Evolutionary conservation across 2,888 invertebrate genomes (phyloP).

Genomic region (Cyclophora albipunctata): DNA sequence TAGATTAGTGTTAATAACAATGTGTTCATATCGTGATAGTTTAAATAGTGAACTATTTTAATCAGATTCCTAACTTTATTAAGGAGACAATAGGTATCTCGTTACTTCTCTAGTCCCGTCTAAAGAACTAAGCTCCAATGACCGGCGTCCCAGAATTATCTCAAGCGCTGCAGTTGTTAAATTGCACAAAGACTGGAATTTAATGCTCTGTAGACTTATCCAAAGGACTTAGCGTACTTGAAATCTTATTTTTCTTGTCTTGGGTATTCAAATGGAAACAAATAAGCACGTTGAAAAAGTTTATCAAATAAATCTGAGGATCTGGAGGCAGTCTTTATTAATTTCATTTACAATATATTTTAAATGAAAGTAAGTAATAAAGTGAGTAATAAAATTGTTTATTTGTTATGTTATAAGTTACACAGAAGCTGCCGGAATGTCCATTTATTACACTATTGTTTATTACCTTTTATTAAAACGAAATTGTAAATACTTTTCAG

Average conservation of each 20-base stretch:
- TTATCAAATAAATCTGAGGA: constrained; percentile 5
- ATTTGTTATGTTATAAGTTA: too few species aligned
- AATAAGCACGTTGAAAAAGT: constrained; percentile 14
- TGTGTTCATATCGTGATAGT: too few species aligned
- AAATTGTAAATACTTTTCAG: too few species aligned
- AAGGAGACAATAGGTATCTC: constrained; percentile 12
- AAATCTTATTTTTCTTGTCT: constrained; percentile 19
- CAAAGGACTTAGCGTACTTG: constrained; percentile 35
- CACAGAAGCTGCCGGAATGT: too few species aligned
- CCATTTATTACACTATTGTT: too few species aligned
- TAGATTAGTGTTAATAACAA: too few species aligned
- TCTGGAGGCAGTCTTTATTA: constrained; percentile 7
- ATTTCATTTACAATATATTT: neutral
- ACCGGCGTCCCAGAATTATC: constrained; percentile 35
- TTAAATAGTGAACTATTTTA: too few species aligned
- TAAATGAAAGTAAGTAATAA: too few species aligned
- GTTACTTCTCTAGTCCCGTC: constrained; percentile 12
- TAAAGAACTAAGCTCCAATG: constrained; percentile 32
- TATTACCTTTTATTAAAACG: too few species aligned
- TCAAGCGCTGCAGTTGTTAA: constrained; percentile 44
- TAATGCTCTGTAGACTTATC: constrained; percentile 44
- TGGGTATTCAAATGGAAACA: constrained; percentile 13
- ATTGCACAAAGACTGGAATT: constrained; percentile 59
- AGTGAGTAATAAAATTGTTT: too few species aligned
- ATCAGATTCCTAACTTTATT: too few species aligned